Base-by-base conservation (phyloP, 2,888 invertebrate genomes). In the Xestoiulus laeticollis region DNA sequence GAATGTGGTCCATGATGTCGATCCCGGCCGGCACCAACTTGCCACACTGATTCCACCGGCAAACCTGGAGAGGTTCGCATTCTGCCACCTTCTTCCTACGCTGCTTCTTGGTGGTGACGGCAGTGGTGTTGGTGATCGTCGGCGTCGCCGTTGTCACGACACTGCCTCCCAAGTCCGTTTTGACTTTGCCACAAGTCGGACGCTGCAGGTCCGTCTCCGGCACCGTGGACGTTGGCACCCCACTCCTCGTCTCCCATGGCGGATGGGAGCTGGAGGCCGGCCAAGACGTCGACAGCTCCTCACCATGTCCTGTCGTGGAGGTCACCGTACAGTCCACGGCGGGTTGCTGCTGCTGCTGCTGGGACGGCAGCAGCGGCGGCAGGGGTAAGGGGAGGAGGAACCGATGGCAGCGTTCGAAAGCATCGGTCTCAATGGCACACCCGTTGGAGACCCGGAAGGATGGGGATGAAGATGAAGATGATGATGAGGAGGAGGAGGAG, bases 11-110 rank as follows among this genome's bases (percentile, higher is more conserved):
- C 44, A 90, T 89, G 53, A 90, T 89, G 84, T 90, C 90, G 44
- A 89, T 89, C 26, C 90, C 90, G 38, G 89, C 89, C 85, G 90
- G 91, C 68, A 91, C 87, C 43, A 88, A 89, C 33, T 88, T 89
- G 87, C 90, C 90, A 90, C 92, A 92, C 87, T 91, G 90, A 87
- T 90, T 90, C 92, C 92, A 92, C 88, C 90, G 91, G 89, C 92
- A 92, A 6, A 82, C 14, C 6, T 38, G 43, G 0, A 85, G 33
- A 14, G 85, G 85, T 38, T 85, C 85, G 19, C 43, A 32, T 5
- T 30, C 83, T 14, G 83, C 5, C 12, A 32, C 82, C 59, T 19
- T 19, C 32, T 33, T 22, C 16, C 12, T 19, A 12, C 83, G 33
- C 19, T 33, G 83, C 6, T 82, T 12, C 82, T 82, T 82, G 30